Evolutionary conservation across 2,888 invertebrate genomes (phyloP).

Genomic region (Junonia oenone): DNA sequence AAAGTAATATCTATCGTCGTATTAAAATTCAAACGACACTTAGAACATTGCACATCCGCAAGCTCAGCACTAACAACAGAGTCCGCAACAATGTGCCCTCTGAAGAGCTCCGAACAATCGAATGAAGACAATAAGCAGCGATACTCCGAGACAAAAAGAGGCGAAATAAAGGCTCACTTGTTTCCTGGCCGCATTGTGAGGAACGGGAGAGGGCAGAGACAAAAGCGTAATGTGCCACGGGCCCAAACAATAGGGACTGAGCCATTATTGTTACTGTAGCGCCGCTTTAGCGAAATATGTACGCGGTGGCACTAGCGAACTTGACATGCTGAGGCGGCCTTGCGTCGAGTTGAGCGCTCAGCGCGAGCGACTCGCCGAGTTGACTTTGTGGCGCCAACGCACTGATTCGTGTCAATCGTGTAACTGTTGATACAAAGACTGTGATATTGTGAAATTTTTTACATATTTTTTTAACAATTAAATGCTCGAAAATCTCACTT

Average conservation of each 20-base stretch:
- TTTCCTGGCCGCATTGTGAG: conserved; percentile 81
- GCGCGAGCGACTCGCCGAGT: conserved; percentile 15
- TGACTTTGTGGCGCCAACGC: conserved; percentile 35
- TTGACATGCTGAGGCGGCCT: conserved; percentile 67
- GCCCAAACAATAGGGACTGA: conserved; percentile 75
- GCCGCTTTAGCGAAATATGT: conserved; percentile 72
- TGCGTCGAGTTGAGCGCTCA: conserved; percentile 29
- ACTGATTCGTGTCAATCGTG: conserved; percentile 32
- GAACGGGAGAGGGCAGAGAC: conserved; percentile 79
- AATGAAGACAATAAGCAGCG: conserved; percentile 81
- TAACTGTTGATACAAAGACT: conserved; percentile 11
- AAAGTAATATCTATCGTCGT: conserved; percentile 45
- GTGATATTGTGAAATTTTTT: neutral
- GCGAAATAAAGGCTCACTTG: conserved; percentile 81
- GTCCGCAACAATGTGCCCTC: conserved; percentile 79
- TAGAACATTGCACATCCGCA: conserved; percentile 73
- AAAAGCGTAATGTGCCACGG: conserved; percentile 80
- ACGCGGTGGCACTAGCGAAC: conserved; percentile 68
- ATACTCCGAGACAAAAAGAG: conserved; percentile 81
- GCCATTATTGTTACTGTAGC: conserved; percentile 79
- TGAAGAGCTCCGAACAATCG: conserved; percentile 80
- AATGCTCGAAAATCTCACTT: neutral
- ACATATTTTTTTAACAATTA: neutral
- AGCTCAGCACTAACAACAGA: conserved; percentile 74
- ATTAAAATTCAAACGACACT: conserved; percentile 72